These are phyloP conservation scores for Choristoneura fumiferana DNA, from an alignment of 1,140 invertebrate genomes.

Conservation along the genomic window DNA sequence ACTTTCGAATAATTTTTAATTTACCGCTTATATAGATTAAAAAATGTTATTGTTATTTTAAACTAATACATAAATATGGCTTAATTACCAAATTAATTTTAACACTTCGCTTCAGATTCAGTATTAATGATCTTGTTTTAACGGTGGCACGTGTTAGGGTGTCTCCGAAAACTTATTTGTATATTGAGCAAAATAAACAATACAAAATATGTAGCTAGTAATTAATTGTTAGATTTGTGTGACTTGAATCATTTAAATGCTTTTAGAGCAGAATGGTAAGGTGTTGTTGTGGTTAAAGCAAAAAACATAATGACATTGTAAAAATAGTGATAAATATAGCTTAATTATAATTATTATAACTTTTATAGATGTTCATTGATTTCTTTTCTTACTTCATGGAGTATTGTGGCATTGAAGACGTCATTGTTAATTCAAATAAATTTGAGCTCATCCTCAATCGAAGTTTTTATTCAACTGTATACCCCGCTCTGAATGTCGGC, in stretches of 20 bases:
- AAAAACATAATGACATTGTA: constrained; percentile 78
- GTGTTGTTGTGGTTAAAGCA: constrained; percentile 75
- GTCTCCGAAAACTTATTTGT: constrained; percentile 70
- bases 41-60: constrained; percentile 66
- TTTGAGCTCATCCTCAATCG: constrained; percentile 75
- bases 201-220: constrained; percentile 76
- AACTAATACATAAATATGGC: constrained; percentile 59
- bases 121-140: constrained; percentile 70
- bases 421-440: constrained; percentile 79
- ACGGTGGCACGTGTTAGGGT: constrained; percentile 48
- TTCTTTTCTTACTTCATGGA: constrained; percentile 76
- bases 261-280: constrained; percentile 72
- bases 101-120: constrained; percentile 69
- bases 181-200: constrained; percentile 75
- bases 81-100: constrained; percentile 74
- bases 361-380: constrained; percentile 78
- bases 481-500: constrained; percentile 45
- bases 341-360: constrained; percentile 77
- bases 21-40: constrained; percentile 51
- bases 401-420: constrained; percentile 76
- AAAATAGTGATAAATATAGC: constrained; percentile 77
- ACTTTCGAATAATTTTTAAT: constrained; percentile 46
- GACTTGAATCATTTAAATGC: constrained; percentile 76
- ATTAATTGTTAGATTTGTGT: constrained; percentile 78
- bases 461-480: constrained; percentile 71